phyloP scores from a whole-genome alignment of 2,113 vertebrate genomes.

The Pseudopipra pipra region DNA sequence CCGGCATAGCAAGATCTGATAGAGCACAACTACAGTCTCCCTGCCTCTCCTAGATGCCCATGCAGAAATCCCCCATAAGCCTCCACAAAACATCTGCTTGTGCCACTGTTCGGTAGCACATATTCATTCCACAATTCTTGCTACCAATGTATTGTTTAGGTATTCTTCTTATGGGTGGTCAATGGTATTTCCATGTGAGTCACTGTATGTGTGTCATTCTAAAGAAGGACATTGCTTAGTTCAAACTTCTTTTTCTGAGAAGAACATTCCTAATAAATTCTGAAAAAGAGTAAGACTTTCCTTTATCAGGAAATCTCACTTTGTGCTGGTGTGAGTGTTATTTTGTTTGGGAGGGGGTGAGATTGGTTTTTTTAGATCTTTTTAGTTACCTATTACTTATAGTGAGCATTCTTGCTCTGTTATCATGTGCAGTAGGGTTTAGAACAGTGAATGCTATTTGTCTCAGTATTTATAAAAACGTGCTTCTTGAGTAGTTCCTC shows the following conservation, averaged over 20 bases:
- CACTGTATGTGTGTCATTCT: background rate
- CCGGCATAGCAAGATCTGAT: background rate
- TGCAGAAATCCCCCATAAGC: accelerated
- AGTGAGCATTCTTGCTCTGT: background rate
- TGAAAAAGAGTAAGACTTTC: background rate
- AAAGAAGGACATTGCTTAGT: background rate
- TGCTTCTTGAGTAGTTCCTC: background rate
- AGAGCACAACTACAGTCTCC: background rate
- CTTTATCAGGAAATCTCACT: background rate
- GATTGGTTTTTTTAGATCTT: background rate
- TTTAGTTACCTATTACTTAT: background rate
- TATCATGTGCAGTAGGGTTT: background rate
- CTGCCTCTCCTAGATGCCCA: background rate
- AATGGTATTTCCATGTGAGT: background rate
- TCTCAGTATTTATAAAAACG: background rate
- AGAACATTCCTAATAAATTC: background rate
- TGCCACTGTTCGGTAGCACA: background rate
- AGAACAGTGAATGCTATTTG: background rate
- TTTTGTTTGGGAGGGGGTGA: background rate
- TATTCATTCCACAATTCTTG: background rate
- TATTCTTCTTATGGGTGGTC: background rate
- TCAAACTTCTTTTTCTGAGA: background rate
- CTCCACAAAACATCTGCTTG: background rate
- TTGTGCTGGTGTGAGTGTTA: background rate
- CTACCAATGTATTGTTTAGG: background rate